These are phyloP conservation scores for Xanthorhoe spadicearia DNA, from an alignment of 2,888 invertebrate genomes.

Conservation along the genomic window DNA sequence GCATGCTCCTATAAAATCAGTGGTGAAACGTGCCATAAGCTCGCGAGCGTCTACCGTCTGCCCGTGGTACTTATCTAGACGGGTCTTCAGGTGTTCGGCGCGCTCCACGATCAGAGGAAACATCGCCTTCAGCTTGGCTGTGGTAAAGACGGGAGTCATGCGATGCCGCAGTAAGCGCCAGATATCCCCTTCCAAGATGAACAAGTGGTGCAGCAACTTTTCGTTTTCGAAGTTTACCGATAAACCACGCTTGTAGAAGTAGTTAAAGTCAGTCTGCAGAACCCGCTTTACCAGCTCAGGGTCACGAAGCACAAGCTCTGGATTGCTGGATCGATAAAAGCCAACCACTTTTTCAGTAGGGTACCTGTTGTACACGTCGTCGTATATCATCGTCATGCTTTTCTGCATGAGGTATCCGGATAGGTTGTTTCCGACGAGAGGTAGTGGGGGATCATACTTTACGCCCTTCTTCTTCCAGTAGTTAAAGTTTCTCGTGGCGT, in stretches of 20 bases:
- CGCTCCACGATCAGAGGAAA: slow-evolving; percentile 53
- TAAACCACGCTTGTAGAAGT: slow-evolving; percentile 13
- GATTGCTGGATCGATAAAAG: slow-evolving; percentile 13
- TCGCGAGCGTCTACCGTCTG: slow-evolving; percentile 58
- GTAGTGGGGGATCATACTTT: slow-evolving; percentile 57
- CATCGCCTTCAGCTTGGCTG: slow-evolving; percentile 16
- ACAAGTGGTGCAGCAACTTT: slow-evolving; percentile 52
- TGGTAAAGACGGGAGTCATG: slow-evolving; percentile 20
- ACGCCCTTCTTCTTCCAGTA: slow-evolving; percentile 59
- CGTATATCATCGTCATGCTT: slow-evolving; percentile 51
- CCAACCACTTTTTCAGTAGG: slow-evolving; percentile 51
- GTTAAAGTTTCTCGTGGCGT: slow-evolving; percentile 38
- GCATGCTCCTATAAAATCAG: slow-evolving; percentile 65
- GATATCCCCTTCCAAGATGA: slow-evolving; percentile 64
- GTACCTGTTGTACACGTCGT: slow-evolving; percentile 57
- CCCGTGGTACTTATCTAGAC: slow-evolving; percentile 48
- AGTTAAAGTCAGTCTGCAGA: slow-evolving; percentile 12
- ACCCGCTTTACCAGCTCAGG: slow-evolving; percentile 12
- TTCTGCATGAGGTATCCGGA: slow-evolving; percentile 47
- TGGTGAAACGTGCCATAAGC: slow-evolving; percentile 66
- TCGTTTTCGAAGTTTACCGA: neutral
- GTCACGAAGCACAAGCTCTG: slow-evolving; percentile 11
- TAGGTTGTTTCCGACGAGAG: slow-evolving; percentile 41
- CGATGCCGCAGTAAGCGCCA: slow-evolving; percentile 22
- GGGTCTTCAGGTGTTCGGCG: slow-evolving; percentile 56